phyloP scores from a whole-genome alignment of 2,113 vertebrate genomes.

The Lucifuga dentata region DNA sequence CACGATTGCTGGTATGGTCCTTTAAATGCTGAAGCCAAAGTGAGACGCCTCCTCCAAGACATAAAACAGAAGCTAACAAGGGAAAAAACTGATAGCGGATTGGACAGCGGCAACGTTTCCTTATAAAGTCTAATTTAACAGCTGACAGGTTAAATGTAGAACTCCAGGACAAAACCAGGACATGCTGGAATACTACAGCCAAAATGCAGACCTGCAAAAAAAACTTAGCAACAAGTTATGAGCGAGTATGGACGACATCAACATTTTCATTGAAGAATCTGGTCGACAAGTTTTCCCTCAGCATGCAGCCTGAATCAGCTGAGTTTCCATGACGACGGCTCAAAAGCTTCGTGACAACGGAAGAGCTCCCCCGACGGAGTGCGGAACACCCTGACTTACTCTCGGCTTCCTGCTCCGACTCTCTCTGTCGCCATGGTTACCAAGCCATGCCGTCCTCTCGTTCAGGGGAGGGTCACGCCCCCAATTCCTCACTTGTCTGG shows the following conservation, averaged over 20 bases:
- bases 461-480: constrained; percentile 57
- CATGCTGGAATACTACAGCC: too few species aligned
- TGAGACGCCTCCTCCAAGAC: too few species aligned
- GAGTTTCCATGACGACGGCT: constrained; percentile 75
- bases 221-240: not conserved
- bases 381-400: constrained; percentile 75
- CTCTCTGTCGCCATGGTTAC: constrained; percentile 71
- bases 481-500: constrained; percentile 60
- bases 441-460: constrained; percentile 49
- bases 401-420: constrained; percentile 72
- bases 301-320: constrained; percentile 62
- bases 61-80: too few species aligned
- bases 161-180: not conserved
- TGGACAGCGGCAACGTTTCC: too few species aligned
- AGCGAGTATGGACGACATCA: not conserved
- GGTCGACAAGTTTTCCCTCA: constrained; percentile 52
- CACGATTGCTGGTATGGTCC: too few species aligned
- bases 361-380: constrained; percentile 52
- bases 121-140: not conserved
- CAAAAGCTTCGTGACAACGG: constrained; percentile 78
- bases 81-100: too few species aligned
- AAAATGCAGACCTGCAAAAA: not conserved
- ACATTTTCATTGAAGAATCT: constrained; percentile 44
- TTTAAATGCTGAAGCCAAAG: too few species aligned
- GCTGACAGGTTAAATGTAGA: not conserved